These are phyloP conservation scores for Fundulus diaphanus DNA, from an alignment of 2,797 vertebrate species.

Conservation along the genomic window DNA sequence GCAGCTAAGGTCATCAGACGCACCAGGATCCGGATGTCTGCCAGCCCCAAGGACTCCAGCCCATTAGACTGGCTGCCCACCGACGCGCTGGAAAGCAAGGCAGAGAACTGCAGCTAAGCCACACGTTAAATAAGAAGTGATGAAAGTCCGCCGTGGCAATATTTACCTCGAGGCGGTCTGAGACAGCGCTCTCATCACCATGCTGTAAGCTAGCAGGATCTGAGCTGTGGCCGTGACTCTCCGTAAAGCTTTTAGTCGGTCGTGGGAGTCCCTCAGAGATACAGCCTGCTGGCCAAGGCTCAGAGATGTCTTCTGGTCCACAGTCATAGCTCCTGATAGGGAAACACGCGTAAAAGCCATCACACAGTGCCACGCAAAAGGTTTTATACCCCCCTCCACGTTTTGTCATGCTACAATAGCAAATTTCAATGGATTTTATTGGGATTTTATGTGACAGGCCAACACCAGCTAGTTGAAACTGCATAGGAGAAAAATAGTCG, in stretches of 20 bases:
- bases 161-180: slow-evolving; percentile 81
- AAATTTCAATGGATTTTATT: not conserved
- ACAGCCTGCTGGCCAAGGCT: slow-evolving; percentile 84
- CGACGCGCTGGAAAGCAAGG: slow-evolving; percentile 63
- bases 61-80: slow-evolving; percentile 79
- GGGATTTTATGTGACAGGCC: not conserved
- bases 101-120: slow-evolving; percentile 6
- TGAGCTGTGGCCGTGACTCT: slow-evolving; percentile 83
- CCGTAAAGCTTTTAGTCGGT: slow-evolving; percentile 81
- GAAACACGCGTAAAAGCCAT: not conserved
- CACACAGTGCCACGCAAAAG: too few species aligned
- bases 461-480: not conserved
- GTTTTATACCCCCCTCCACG: too few species aligned
- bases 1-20: slow-evolving; percentile 85
- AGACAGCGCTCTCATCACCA: slow-evolving; percentile 85
- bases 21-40: slow-evolving; percentile 85
- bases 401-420: not conserved
- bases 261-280: slow-evolving; percentile 80
- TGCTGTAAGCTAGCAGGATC: slow-evolving; percentile 85
- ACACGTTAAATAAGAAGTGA: not conserved
- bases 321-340: slow-evolving; percentile 65
- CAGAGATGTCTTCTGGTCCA: slow-evolving; percentile 76
- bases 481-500: too few species aligned
- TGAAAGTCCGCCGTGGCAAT: not conserved
- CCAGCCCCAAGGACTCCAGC: slow-evolving; percentile 83